phyloP scores from a whole-genome alignment of 2,888 invertebrate species.

The Halocaridina rubra region DNA sequence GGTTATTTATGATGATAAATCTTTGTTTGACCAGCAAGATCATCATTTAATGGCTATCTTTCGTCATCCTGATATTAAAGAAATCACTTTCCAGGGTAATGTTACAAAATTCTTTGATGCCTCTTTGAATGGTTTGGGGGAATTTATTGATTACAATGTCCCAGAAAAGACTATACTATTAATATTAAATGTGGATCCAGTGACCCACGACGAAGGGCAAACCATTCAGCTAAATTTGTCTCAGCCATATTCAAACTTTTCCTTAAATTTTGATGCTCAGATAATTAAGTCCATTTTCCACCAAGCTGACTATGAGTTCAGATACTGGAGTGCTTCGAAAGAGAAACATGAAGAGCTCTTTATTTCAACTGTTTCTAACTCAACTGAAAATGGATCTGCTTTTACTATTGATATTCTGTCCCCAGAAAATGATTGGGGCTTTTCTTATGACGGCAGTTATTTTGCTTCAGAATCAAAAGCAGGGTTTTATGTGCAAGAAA shows the following conservation, averaged over 20 bases:
- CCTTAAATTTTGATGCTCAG: neutral
- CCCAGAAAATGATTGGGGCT: constrained; percentile 15
- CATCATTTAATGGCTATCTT: constrained; percentile 17
- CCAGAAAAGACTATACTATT: constrained; percentile 25
- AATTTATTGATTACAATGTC: constrained; percentile 21
- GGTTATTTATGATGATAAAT: constrained; percentile 24
- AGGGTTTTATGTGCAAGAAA: constrained; percentile 11
- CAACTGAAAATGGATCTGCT: neutral
- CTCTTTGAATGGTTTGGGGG: constrained; percentile 5
- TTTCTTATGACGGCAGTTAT: neutral
- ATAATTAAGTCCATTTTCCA: neutral
- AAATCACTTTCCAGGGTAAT: constrained; percentile 11
- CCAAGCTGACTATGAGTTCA: neutral
- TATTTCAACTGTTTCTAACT: neutral
- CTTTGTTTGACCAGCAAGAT: neutral
- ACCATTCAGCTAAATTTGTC: constrained; percentile 26
- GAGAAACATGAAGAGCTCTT: constrained; percentile 18
- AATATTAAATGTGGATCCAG: neutral
- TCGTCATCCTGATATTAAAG: constrained; percentile 32
- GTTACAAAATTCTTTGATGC: neutral
- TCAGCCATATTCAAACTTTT: constrained; percentile 23
- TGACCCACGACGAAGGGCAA: neutral
- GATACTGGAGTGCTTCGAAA: constrained; percentile 25
- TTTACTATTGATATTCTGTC: neutral
- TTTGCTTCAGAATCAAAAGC: neutral